Evolutionary conservation across 2,797 vertebrate species (phyloP), one percentile per base, ranked within the genome.

Genomic region (Spatula versicolor): DNA sequence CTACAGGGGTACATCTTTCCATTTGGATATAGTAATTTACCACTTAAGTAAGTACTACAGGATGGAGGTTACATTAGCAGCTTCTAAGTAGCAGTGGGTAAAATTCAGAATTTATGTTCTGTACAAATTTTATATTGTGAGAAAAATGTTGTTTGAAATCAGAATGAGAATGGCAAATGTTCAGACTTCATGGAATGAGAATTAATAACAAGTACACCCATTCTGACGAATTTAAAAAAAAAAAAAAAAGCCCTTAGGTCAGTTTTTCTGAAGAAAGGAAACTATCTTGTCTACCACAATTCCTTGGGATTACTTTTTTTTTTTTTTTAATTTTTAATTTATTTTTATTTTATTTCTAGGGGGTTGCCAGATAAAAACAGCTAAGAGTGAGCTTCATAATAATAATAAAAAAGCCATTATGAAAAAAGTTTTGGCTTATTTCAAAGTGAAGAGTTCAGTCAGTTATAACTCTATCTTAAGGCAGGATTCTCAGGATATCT

Each of bases 181-280:
- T 67, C n/a, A 28, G 15, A 37, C 10, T 75, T 82, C 17, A 33
- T 26, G 35, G 17, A 77, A 14, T 4, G 66, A 8, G 4, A 83
- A 19, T 37, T 54, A 69, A 33, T n/a, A 37, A 77, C 4, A n/a
- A 71, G 68, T 50, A 45, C 13, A 52, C 4, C 9, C 1, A n/a
- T 78, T 83, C 13, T 55, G 46, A 67, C 63, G 13, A 75, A 59
- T 74, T 55, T 11, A 11, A 72, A 33, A 37, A 22, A 30, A 31
- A 30, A 2, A 5, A 45, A 3, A 68, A 89, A 30, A 45, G 43
- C 2, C 3, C 11, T 58, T 46, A 21, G 0, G 0, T 41, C 4
- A 19, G 0, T 6, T 59, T 69, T 81, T 52, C 1, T 4, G 3
- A 84, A 87, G 6, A 9, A 67, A 50, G 28, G 75, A 30, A 30